Conservation (phyloP, 2,888 invertebrate genomes). For the Brachylomia viminalis region DNA sequence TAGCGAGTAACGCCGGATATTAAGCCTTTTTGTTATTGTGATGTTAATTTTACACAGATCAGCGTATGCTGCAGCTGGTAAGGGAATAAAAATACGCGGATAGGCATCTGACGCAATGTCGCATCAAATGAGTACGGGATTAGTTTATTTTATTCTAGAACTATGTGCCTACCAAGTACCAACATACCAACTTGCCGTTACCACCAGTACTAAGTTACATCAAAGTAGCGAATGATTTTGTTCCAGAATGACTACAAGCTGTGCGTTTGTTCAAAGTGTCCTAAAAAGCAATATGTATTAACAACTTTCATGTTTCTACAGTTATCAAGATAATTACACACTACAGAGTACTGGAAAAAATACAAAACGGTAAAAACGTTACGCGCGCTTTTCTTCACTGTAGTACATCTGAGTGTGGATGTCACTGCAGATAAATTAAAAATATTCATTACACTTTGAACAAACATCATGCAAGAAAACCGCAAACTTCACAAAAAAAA, state of each 20-base stretch:
- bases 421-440: constrained; percentile 77
- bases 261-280: constrained; percentile 63
- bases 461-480: constrained; percentile 59
- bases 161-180: background rate
- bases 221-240: background rate
- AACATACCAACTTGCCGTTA: background rate
- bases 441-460: constrained; percentile 65
- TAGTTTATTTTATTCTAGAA: background rate
- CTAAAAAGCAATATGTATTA: constrained; percentile 20
- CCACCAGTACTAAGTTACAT: background rate
- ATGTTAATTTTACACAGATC: background rate
- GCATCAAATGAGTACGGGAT: background rate
- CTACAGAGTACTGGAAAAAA: constrained; percentile 26
- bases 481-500: background rate
- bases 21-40: background rate
- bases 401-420: constrained; percentile 72
- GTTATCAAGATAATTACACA: background rate
- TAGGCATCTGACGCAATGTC: background rate
- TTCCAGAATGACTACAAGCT: background rate
- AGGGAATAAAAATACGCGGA: background rate
- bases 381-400: constrained; percentile 73
- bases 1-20: background rate
- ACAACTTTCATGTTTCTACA: constrained; percentile 23
- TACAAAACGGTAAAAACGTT: constrained; percentile 29
- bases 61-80: background rate